Evolutionary conservation across 2,888 invertebrate species (phyloP).

Genomic region (Euspilapteryx auroguttella): DNA sequence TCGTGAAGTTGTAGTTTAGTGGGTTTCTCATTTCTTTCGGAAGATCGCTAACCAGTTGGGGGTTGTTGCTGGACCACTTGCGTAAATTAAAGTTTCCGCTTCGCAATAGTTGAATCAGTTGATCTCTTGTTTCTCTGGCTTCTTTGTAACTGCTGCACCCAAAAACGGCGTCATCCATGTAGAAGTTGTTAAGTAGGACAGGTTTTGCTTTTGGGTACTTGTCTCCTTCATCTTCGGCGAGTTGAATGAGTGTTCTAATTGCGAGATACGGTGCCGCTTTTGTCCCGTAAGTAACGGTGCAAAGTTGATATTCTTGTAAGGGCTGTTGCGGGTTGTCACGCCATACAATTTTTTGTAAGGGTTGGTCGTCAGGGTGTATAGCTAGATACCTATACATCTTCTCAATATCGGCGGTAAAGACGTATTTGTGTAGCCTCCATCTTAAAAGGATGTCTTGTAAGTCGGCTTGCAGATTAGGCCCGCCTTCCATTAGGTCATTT

Average conservation of each 20-base stretch:
- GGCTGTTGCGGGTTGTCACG: not conserved
- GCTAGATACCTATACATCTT: conserved; percentile 1
- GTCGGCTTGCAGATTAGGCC: not conserved
- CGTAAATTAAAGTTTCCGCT: no score
- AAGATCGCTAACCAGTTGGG: no score
- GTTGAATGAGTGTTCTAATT: not conserved
- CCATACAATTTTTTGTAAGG: not conserved
- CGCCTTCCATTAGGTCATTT: not conserved
- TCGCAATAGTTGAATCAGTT: no score
- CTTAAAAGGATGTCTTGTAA: not conserved
- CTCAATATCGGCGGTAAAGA: conserved; percentile 1
- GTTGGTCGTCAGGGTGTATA: conserved; percentile 1
- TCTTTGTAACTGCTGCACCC: no score
- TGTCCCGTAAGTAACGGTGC: not conserved
- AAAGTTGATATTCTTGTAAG: not conserved
- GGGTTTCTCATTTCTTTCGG: no score
- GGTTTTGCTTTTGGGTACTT: not conserved
- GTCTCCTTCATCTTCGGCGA: not conserved
- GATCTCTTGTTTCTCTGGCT: no score
- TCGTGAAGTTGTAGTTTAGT: no score
- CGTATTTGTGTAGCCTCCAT: not conserved
- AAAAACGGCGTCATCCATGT: no score
- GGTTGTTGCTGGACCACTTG: no score
- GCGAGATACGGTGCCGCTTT: not conserved
- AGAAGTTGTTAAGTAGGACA: no score